Evolutionary conservation across 2,797 vertebrate genomes (phyloP), one percentile per base, ranked within the genome.

Genomic region (Tolypeutes matacus): DNA sequence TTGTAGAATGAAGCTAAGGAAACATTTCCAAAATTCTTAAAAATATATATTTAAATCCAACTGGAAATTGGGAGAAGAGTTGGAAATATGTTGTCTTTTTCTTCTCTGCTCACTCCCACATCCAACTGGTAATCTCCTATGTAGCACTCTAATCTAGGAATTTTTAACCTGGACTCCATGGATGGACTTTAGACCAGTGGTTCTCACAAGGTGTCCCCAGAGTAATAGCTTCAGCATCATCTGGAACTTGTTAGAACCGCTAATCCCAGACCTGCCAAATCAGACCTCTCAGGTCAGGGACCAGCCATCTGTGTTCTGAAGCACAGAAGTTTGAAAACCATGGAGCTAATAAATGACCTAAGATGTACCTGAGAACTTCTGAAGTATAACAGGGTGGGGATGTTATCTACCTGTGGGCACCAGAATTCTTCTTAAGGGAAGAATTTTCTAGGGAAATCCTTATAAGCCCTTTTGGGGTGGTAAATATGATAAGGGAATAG

Each of bases 1-100:
- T 88, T 86, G 56, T 36, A 76, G 73, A 89, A 75, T 70, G 80
- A 93, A 85, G 25, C 75, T 51, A 83, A 82, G 77, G 49, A 92
- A 83, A n/a, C 9, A 53, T 75, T 78, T 86, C 42, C 49, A 77
- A 39, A 13, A 21, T 15, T 87, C 34, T 73, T 72, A 60, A 72
- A 91, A 82, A n/a, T 85, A 81, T 42, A 62, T 64, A 56, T 82
- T 94, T 60, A 87, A 81, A n/a, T 94, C 31, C 64, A 10, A 60
- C 23, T 85, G 69, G n/a, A 29, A 72, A 67, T 72, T 86, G 46
- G 39, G 34, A 83, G 51, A 77, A 77, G 15, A 93, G 6, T 17
- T 15, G 53, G 25, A 64, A 23, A 65, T 91, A 53, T 13, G 73
- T 62, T 49, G 0, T 87, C n/a, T 87, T 46, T 70, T 84, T 75